These are phyloP conservation scores for Varanus salvator DNA, from an alignment of 2,113 vertebrate species.

Conservation along the genomic window DNA sequence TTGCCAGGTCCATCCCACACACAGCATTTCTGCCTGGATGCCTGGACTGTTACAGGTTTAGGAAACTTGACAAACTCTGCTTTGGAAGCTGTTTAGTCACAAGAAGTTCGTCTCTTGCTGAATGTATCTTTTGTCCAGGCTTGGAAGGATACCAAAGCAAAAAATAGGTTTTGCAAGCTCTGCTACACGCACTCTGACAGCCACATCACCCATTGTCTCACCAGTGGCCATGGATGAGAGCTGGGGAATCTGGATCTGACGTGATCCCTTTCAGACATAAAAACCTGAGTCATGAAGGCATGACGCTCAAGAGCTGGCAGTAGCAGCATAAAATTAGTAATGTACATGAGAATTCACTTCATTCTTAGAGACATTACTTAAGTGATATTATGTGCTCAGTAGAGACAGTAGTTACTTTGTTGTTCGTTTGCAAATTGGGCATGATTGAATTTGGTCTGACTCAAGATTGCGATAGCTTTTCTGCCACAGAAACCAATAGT, in stretches of 20 bases:
- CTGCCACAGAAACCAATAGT: background rate
- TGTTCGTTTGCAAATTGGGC: background rate
- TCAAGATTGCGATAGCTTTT: background rate
- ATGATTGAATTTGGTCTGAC: background rate
- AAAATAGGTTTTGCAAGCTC: constrained; percentile 18
- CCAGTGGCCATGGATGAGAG: background rate
- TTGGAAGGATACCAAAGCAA: constrained; percentile 61
- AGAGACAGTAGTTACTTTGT: background rate
- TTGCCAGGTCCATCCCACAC: constrained; percentile 46
- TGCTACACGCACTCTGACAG: constrained; percentile 12
- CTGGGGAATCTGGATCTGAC: constrained; percentile 77
- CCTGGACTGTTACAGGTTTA: background rate
- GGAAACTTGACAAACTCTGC: background rate
- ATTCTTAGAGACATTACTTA: constrained; percentile 33
- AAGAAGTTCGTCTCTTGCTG: constrained; percentile 48
- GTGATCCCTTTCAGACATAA: constrained; percentile 73
- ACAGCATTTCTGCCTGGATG: background rate
- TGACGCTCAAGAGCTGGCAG: constrained; percentile 64
- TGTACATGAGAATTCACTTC: constrained; percentile 47
- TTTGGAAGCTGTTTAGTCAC: constrained; percentile 59
- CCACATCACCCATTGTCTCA: background rate
- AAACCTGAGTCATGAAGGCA: constrained; percentile 79
- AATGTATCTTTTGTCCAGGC: constrained; percentile 68
- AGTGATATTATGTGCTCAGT: background rate
- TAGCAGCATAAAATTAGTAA: constrained; percentile 67